Conservation (phyloP, 2,113 vertebrate species). For the Sinocyclocheilus anophthalmus region DNA sequence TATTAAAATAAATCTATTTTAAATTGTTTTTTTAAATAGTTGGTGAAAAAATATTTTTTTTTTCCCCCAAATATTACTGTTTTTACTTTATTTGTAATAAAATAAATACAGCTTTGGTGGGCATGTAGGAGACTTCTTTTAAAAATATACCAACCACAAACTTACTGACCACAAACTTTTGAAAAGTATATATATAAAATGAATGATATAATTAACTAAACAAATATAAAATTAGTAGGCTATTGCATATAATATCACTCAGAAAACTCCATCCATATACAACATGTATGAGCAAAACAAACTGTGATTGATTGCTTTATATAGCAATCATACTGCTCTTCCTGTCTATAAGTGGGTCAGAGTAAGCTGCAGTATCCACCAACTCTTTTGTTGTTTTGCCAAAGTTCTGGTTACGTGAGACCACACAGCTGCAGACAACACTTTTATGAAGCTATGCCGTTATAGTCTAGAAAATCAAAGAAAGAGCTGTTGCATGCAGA, state of each 20-base stretch:
- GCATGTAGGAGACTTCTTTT: not conserved
- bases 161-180: too few relatives aligned
- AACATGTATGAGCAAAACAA: not conserved
- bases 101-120: not conserved
- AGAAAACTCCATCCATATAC: not conserved
- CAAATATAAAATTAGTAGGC: too few relatives aligned
- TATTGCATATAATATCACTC: too few relatives aligned
- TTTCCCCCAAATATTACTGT: too few relatives aligned
- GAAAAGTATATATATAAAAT: too few relatives aligned
- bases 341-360: not conserved
- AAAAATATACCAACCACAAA: too few relatives aligned
- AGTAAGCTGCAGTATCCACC: not conserved
- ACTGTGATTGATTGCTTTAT: not conserved
- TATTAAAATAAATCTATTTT: too few relatives aligned
- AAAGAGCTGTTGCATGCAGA: not conserved
- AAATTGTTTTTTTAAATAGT: too few relatives aligned
- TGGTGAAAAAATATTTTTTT: too few relatives aligned
- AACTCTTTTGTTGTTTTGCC: not conserved
- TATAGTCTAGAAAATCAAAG: not conserved
- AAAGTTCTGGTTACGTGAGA: not conserved
- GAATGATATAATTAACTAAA: too few relatives aligned
- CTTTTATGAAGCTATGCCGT: not conserved
- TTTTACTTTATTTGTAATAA: not conserved
- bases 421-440: not conserved
- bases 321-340: not conserved